Conservation (phyloP, 2,888 invertebrate species). For the Ferrisia virgata region DNA sequence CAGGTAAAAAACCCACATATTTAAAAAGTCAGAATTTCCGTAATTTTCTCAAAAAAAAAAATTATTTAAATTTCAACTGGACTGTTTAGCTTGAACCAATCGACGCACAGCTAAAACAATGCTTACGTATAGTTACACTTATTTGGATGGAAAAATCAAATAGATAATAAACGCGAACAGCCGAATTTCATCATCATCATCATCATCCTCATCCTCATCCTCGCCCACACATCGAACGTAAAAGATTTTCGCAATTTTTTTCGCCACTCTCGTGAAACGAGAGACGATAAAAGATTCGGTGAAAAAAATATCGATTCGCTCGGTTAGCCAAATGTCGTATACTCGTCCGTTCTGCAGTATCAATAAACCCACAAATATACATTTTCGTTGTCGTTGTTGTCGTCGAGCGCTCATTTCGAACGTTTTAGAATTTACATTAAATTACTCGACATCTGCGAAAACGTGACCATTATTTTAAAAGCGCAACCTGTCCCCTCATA, state of each 20-base stretch:
- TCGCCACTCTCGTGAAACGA: neutral
- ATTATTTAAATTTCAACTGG: too few species aligned
- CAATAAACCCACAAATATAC: neutral
- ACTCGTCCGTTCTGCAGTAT: neutral
- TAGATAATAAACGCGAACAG: neutral
- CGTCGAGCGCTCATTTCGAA: neutral
- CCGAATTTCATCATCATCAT: neutral
- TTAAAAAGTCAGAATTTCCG: too few species aligned
- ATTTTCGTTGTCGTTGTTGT: too few species aligned
- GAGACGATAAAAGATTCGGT: constrained; percentile 2
- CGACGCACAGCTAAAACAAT: too few species aligned
- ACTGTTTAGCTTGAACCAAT: too few species aligned
- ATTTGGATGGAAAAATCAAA: neutral
- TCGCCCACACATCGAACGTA: neutral
- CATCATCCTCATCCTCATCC: neutral
- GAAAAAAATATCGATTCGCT: constrained; percentile 8
- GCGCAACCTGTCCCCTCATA: neutral
- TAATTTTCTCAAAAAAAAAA: too few species aligned
- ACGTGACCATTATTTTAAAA: constrained; percentile 8
- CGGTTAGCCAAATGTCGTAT: neutral
- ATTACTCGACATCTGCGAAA: neutral
- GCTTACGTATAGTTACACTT: too few species aligned
- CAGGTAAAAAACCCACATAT: too few species aligned
- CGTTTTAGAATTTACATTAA: constrained; percentile 13
- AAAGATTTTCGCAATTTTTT: neutral